Percentiles rank a stretch among this genome's conserved stretches.
Evolutionary conservation across 2,888 invertebrate genomes (phyloP).

Genomic region (Chrysomela aeneicollis): DNA sequence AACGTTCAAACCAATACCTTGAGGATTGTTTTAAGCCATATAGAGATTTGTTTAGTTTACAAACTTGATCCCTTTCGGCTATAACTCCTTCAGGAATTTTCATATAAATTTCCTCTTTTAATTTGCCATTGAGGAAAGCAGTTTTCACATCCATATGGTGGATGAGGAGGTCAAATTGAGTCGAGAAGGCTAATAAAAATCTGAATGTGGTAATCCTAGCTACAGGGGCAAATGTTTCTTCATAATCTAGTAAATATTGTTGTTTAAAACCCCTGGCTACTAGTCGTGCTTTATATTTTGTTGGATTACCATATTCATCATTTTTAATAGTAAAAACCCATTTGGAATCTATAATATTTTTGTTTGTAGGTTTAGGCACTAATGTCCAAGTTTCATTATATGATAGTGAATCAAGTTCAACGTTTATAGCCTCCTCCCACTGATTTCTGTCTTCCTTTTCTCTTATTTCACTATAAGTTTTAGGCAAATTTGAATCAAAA

Average conservation of each 20-base stretch:
- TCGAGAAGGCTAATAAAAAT: slow-evolving; percentile 19
- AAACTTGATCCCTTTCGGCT: slow-evolving; percentile 38
- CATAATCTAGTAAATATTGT: slow-evolving; percentile 33
- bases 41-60: slow-evolving; percentile 32
- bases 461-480: slow-evolving; percentile 6
- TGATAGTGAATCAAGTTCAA: slow-evolving; percentile 6
- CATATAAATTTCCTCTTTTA: too few relatives aligned
- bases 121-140: slow-evolving; percentile 36
- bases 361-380: slow-evolving; percentile 10
- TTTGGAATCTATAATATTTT: slow-evolving; percentile 14
- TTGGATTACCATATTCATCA: slow-evolving; percentile 14
- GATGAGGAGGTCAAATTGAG: slow-evolving; percentile 19
- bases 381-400: slow-evolving; percentile 7
- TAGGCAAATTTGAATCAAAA: too few relatives aligned
- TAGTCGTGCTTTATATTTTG: slow-evolving; percentile 6
- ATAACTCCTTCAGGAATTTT: slow-evolving; percentile 40
- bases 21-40: slow-evolving; percentile 22
- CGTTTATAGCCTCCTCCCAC: slow-evolving; percentile 17
- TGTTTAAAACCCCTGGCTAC: slow-evolving; percentile 23
- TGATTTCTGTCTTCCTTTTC: slow-evolving; percentile 15
- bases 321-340: slow-evolving; percentile 15
- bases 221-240: too few relatives aligned
- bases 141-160: slow-evolving; percentile 38
- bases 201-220: slow-evolving; percentile 34
- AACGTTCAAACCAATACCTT: slow-evolving; percentile 16